Conservation (phyloP, 2,113 vertebrate species). For the Galemys pyrenaicus region DNA sequence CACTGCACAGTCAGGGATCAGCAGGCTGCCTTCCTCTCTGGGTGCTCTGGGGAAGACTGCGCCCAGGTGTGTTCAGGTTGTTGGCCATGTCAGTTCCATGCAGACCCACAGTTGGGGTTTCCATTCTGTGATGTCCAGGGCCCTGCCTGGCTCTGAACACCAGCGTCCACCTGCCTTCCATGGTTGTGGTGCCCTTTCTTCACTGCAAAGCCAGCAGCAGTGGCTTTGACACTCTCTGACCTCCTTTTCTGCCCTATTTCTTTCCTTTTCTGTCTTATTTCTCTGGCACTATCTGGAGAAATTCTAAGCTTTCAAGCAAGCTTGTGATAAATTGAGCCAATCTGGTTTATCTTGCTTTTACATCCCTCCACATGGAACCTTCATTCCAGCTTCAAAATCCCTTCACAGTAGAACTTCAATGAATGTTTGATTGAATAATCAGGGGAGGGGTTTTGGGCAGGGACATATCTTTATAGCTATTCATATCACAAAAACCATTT, state of each 20-base stretch:
- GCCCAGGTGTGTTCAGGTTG: not conserved
- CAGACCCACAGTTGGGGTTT: fast-evolving
- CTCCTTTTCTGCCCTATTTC: not conserved
- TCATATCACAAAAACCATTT: not conserved
- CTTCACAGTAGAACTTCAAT: not conserved
- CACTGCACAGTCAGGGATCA: not conserved
- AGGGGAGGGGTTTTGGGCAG: fast-evolving
- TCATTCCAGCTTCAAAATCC: not conserved
- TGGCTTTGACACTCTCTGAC: not conserved
- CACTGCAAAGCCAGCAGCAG: not conserved
- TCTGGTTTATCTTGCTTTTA: not conserved
- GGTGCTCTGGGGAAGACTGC: not conserved
- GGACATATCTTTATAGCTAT: not conserved
- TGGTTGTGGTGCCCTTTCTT: not conserved
- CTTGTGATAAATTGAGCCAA: not conserved
- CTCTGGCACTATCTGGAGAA: not conserved
- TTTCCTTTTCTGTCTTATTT: not conserved
- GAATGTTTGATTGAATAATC: not conserved
- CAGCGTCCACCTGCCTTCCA: not conserved
- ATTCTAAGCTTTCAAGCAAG: not conserved
- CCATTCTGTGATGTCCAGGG: not conserved
- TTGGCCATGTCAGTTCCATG: not conserved
- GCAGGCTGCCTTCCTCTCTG: not conserved
- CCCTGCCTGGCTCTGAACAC: not conserved
- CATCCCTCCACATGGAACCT: not conserved